Base-by-base conservation (phyloP, 2,113 vertebrate species). In the Catharus fuscescens region DNA sequence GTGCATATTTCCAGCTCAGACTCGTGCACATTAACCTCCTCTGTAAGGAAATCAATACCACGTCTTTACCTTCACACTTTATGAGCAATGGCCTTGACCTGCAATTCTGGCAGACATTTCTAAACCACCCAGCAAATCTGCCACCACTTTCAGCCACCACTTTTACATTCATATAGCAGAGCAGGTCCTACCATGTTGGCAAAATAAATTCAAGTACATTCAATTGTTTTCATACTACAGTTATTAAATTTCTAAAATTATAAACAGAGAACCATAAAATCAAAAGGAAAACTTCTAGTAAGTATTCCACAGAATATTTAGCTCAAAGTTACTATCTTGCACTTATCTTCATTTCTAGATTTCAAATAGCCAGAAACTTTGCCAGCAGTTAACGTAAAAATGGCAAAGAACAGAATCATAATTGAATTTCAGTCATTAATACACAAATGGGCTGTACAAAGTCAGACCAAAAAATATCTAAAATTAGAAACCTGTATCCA, bases 1-100 rank as follows among this genome's bases (percentile, higher is more conserved):
- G 8, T 14, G n/a, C 56, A 81, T 0, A 0, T 36, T 62, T 48
- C 48, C 21, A 74, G 42, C 26, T 42, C 3, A 1, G 36, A 45
- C 13, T 70, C 53, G 10, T 9, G 32, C 12, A 48, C 40, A 29
- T 23, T 40, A 90, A 38, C 6, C 19, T 77, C 14, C 50, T 80
- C 36, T 52, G 5, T 8, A 54, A 69, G 26, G 8, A 65, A 54
- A 90, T 64, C 3, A 6, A 44, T 5, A 45, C 18, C 25, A 56
- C 44, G 25, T 25, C 38, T 80, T 74, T 34, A 54, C 38, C 85
- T 60, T 72, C 50, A 56, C 54, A 28, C 26, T 61, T 11, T 11
- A 44, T 3, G 34, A 62, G 23, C 50, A 69, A 69, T 10, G 23
- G 38, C 36, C 32, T 48, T n/a, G 20, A 52, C 21, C 59, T 47